Conservation (phyloP, 2,888 invertebrate genomes). For the Chouioia cunea region DNA sequence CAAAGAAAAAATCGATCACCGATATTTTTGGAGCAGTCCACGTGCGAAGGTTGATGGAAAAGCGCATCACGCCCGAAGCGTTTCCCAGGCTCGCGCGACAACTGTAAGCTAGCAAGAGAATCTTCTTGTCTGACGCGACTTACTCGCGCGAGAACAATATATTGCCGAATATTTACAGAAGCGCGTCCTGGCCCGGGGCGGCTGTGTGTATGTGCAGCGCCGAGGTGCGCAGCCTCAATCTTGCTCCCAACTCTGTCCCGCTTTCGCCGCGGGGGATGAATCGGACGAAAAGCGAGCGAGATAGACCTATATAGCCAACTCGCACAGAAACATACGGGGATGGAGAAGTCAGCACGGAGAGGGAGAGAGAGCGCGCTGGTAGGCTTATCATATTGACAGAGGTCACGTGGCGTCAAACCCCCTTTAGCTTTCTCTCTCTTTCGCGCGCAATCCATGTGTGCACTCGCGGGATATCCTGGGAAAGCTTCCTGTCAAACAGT, state of each 20-base stretch:
- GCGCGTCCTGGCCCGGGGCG: slow-evolving; percentile 35
- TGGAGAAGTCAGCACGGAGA: slow-evolving; percentile 22
- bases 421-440: too few relatives aligned
- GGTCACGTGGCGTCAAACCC: slow-evolving; percentile 57
- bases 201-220: not conserved
- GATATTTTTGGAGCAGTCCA: too few relatives aligned
- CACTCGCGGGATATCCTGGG: slow-evolving; percentile 41
- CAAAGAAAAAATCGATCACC: too few relatives aligned
- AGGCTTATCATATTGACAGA: slow-evolving; percentile 61
- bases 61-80: slow-evolving; percentile 3
- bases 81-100: slow-evolving; percentile 21
- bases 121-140: slow-evolving; percentile 7
- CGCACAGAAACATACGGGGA: slow-evolving; percentile 5
- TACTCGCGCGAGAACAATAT: slow-evolving; percentile 37
- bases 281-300: slow-evolving; percentile 1
- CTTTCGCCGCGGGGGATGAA: slow-evolving; percentile 10
- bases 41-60: slow-evolving; percentile 35
- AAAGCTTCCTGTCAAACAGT: slow-evolving; percentile 41
- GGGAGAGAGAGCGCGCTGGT: slow-evolving; percentile 11
- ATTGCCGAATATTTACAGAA: slow-evolving; percentile 45
- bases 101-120: too few relatives aligned
- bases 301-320: not conserved
- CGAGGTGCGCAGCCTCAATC: slow-evolving; percentile 37
- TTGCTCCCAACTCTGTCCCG: slow-evolving; percentile 16
- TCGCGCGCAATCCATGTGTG: not conserved